Evolutionary conservation across 2,797 vertebrate genomes (phyloP), one percentile per base, ranked within the genome.

Genomic region (Chaetodon trifasciatus): DNA sequence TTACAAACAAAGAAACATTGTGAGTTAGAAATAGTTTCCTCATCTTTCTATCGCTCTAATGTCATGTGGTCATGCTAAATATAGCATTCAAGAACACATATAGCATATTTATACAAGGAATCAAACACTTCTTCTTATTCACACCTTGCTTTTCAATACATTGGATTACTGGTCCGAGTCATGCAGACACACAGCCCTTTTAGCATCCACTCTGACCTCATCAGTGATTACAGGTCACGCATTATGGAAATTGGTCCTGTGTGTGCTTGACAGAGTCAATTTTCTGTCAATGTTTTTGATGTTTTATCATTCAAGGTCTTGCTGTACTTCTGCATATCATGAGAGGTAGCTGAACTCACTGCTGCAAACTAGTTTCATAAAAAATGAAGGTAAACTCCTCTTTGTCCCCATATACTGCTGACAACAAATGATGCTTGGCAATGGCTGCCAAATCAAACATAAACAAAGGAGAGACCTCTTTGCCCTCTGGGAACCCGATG

Each of bases 141-240:
- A 63, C 46, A 21, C 37, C 39, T 88, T 28, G 53, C 72, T 86
- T 71, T 84, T 61, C 76, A 83, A 69, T 80, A 85, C 82, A 84
- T 75, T 23, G 57, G 47, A 84, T 90, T 81, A 89, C 58, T 72
- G 21, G 40, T 55, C n/a, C 42, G 60, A 83, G 78, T 90, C 84
- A 88, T 76, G 68, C 60, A 66, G 67, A 83, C 70, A 84, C 89
- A 87, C 69, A 50, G 79, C 69, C 81, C 75, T 81, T 83, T 92
- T 65, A 88, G 73, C 85, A 79, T 86, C 70, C 76, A 37, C 80
- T 32, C 77, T 92, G 92, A 93, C 93, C 93, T 92, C 91, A 90
- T 94, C 87, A 88, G 89, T 92, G 91, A 94, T 94, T 91, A 92
- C 84, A 92, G 90, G 92, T 92, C 85, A 88, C 78, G 86, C 92